These are phyloP conservation scores for Cassiopea andromeda DNA, from an alignment of 30 jellyfish, hydroid and myxozoan genomes.

Conservation along the genomic window DNA sequence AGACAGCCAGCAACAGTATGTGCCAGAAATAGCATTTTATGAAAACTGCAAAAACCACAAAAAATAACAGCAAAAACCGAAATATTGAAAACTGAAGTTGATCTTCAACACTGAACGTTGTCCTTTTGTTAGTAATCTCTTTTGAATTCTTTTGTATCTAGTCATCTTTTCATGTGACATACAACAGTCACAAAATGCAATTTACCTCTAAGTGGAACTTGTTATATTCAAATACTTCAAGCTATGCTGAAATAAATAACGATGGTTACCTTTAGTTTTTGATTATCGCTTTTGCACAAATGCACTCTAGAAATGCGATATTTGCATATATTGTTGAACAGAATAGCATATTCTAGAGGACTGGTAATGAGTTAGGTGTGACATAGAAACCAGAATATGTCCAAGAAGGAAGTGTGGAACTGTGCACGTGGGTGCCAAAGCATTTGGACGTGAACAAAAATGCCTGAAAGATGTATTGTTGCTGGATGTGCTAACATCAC, in stretches of 20 bases:
- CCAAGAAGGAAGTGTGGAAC: not conserved
- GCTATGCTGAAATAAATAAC: too few species aligned
- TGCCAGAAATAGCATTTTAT: too few species aligned
- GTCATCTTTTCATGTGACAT: too few species aligned
- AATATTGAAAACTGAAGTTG: too few species aligned
- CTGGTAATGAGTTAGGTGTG: not conserved
- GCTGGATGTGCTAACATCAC: not conserved
- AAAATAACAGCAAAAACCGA: too few species aligned
- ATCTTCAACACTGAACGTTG: too few species aligned
- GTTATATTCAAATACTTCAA: not conserved
- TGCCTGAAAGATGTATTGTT: not conserved
- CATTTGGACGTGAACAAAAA: not conserved
- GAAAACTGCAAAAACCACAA: too few species aligned
- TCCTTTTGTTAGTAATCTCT: too few species aligned
- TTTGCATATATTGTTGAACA: not conserved
- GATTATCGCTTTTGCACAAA: not conserved
- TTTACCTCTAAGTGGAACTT: not conserved
- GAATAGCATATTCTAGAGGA: not conserved
- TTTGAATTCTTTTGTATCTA: too few species aligned
- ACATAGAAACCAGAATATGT: not conserved
- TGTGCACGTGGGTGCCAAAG: not conserved
- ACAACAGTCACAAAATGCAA: not conserved
- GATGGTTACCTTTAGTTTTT: not conserved
- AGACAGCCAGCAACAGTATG: too few species aligned
- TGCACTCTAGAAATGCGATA: not conserved